Percentiles rank a stretch among this genome's conserved stretches.
Conservation (phyloP, 2,113 vertebrate species). For the Alaudala cheleensis region DNA sequence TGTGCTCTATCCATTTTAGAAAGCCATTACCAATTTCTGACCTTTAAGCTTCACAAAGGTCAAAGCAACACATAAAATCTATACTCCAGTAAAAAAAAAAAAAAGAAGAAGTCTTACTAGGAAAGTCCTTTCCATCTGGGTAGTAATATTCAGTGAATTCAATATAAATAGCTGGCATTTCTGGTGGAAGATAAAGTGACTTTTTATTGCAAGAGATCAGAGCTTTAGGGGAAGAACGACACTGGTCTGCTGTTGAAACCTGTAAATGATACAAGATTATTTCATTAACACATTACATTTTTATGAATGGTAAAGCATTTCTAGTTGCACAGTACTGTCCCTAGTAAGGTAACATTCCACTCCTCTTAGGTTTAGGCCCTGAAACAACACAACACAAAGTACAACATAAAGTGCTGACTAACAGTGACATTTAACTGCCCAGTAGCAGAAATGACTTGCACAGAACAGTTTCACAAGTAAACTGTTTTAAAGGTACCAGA, state of each 20-base stretch:
- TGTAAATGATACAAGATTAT: constrained; percentile 56
- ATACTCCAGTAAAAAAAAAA: neutral
- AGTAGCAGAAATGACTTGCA: neutral
- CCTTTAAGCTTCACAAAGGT: neutral
- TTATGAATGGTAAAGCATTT: neutral
- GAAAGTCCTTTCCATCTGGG: constrained; percentile 95
- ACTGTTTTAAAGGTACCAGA: neutral
- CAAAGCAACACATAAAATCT: neutral
- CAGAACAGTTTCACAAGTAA: neutral
- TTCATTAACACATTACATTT: neutral
- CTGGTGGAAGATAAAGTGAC: constrained; percentile 92
- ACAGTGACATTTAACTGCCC: neutral
- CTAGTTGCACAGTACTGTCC: neutral
- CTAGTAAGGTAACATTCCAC: neutral
- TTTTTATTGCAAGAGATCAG: constrained; percentile 99
- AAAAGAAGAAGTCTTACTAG: constrained; percentile 79
- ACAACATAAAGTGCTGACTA: neutral
- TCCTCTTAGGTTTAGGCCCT: neutral
- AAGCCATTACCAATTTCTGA: neutral
- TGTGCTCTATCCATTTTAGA: neutral
- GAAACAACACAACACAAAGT: neutral
- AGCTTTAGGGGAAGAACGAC: constrained; percentile 90
- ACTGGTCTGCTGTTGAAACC: constrained; percentile 97
- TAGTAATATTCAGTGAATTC: constrained; percentile 99
- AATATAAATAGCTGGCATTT: constrained; percentile 96